Base-by-base conservation (phyloP, 2,888 invertebrate species). In the Pandemis corylana region DNA sequence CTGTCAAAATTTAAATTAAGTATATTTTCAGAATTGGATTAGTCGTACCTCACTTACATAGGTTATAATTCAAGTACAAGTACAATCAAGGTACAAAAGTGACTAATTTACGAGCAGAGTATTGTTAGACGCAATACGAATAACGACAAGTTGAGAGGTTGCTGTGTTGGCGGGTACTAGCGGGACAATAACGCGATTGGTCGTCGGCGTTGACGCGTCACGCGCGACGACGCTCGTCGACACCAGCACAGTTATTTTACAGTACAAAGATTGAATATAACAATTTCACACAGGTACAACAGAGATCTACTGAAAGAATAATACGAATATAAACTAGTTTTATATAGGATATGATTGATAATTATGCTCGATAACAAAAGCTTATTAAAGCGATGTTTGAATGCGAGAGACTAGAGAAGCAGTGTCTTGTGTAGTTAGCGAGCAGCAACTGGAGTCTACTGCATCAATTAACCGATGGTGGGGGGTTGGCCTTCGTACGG, bases 1-100 rank as follows among this genome's bases (percentile, higher is more conserved):
- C 94, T 94, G 94, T 93, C 90, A 92, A 90, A 94, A 94, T 94
- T 94, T 94, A 94, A 94, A 94, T 94, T 94, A 94, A 94, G 94
- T 94, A 94, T 94, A 94, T 94, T 92, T 81, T 93, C 93, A 93
- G 93, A 94, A 92, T 90, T 91, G 92, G 89, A 90, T 94, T 92
- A 91, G 91, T 92, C 90, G 87, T 90, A 87, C 89, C 88, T 91
- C 90, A 89, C 92, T 90, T 90, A 91, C 83, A 88, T 90, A 92
- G 88, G 89, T 90, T 88, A 87, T 88, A 89, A 90, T 90, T 92
- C 90, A 90, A 92, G 91, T 92, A 91, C 92, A 82, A 83, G 84
- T 86, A 86, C 85, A 87, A 87, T 90, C 89, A 93, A 94, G 94
- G 94, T 94, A 94, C 94, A 93, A 90, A 91, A 91, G 93, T 93